phyloP scores from a whole-genome alignment of 2,113 vertebrate genomes.

The Theristicus caerulescens region DNA sequence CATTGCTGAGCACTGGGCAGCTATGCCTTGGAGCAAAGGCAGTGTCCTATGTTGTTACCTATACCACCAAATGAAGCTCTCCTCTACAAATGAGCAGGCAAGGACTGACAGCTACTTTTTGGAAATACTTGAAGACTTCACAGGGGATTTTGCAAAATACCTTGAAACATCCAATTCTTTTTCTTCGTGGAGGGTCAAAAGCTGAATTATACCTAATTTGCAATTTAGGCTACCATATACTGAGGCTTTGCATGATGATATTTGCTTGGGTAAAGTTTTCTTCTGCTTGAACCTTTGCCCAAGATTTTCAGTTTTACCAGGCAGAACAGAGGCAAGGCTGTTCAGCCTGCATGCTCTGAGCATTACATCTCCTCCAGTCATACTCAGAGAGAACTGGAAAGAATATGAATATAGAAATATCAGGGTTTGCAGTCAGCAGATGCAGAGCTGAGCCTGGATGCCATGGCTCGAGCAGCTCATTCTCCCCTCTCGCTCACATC shows the following conservation, averaged over 20 bases:
- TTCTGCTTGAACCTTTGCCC: not conserved
- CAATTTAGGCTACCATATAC: not conserved
- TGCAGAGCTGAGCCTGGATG: not conserved
- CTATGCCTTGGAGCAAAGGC: not conserved
- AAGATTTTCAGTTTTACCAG: not conserved
- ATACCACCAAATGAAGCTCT: not conserved
- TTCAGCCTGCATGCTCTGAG: not conserved
- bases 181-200: not conserved
- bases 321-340: not conserved
- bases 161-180: not conserved
- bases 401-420: not conserved
- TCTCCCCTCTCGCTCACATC: accelerated
- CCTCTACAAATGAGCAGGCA: not conserved
- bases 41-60: not conserved
- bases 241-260: not conserved
- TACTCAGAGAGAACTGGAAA: not conserved
- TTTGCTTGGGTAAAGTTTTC: not conserved
- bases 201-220: not conserved
- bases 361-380: not conserved
- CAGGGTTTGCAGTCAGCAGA: not conserved
- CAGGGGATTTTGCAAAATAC: not conserved
- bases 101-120: not conserved
- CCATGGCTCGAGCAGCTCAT: not conserved
- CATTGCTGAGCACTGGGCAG: not conserved
- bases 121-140: not conserved